Percentiles rank a stretch among this genome's conserved stretches.
Evolutionary conservation across 37 sponge, comb jelly and placozoan genomes (phyloP).

Genomic region (Tethya wilhelma): DNA sequence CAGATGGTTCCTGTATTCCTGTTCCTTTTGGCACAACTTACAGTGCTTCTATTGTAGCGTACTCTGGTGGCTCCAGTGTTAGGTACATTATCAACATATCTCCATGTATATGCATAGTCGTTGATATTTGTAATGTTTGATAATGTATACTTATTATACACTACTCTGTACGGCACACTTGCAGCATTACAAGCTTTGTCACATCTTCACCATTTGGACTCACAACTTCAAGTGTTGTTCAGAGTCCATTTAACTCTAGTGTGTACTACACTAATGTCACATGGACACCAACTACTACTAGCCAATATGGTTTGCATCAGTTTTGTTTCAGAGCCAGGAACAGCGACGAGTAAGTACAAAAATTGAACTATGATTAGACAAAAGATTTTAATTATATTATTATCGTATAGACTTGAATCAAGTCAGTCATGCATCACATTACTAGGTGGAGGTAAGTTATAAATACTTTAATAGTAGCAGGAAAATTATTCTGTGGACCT

Average conservation of each 20-base stretch:
- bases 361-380: too few relatives aligned
- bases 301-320: not conserved
- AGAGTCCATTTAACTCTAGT: not conserved
- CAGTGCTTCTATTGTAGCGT: slow-evolving; percentile 17
- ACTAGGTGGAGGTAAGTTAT: too few relatives aligned
- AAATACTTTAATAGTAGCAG: too few relatives aligned
- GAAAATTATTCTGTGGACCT: too few relatives aligned
- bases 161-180: too few relatives aligned
- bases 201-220: not conserved
- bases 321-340: slow-evolving; percentile 9
- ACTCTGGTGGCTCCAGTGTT: not conserved
- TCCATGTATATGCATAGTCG: too few relatives aligned
- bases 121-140: too few relatives aligned
- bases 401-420: too few relatives aligned
- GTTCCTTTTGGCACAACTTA: slow-evolving; percentile 31
- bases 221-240: not conserved
- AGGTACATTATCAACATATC: slow-evolving; percentile 5
- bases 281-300: not conserved
- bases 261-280: not conserved
- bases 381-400: too few relatives aligned
- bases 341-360: not conserved
- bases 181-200: not conserved
- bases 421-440: too few relatives aligned
- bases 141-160: too few relatives aligned
- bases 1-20: slow-evolving; percentile 31